These are phyloP conservation scores for Megaceryle maxima DNA, from an alignment of 2,113 vertebrate genomes.

Conservation along the genomic window DNA sequence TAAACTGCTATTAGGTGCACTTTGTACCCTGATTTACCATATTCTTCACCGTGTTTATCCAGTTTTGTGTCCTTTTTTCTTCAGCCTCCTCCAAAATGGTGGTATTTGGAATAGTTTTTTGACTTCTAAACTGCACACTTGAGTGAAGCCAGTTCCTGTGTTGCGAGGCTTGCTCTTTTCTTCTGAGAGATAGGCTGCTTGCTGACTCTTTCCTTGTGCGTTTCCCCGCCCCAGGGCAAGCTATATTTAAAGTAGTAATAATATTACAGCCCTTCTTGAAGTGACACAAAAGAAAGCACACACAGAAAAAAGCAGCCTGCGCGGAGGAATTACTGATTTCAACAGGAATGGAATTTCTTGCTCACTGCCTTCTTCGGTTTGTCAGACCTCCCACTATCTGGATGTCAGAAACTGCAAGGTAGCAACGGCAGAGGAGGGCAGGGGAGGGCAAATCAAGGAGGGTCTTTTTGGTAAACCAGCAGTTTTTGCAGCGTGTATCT, in stretches of 20 bases:
- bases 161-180: constrained; percentile 29
- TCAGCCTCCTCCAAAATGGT: neutral
- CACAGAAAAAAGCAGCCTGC: constrained; percentile 12
- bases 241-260: constrained; percentile 41
- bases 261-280: constrained; percentile 35
- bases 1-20: neutral
- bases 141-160: constrained; percentile 46
- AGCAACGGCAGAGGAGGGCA: constrained; percentile 53
- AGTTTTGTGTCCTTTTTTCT: neutral
- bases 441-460: constrained; percentile 41
- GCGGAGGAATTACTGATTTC: constrained; percentile 42
- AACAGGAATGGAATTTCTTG: constrained; percentile 61
- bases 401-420: constrained; percentile 73
- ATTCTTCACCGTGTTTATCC: neutral
- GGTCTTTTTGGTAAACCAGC: neutral
- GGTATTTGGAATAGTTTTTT: constrained; percentile 56
- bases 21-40: neutral
- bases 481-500: neutral
- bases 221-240: constrained; percentile 52
- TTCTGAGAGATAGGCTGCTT: constrained; percentile 55
- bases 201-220: constrained; percentile 38
- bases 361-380: constrained; percentile 52
- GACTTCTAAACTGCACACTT: constrained; percentile 65
- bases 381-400: constrained; percentile 71
- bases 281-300: constrained; percentile 41